These are phyloP conservation scores for Microdon myrmicae DNA, from an alignment of 2,888 invertebrate species.

Conservation along the genomic window DNA sequence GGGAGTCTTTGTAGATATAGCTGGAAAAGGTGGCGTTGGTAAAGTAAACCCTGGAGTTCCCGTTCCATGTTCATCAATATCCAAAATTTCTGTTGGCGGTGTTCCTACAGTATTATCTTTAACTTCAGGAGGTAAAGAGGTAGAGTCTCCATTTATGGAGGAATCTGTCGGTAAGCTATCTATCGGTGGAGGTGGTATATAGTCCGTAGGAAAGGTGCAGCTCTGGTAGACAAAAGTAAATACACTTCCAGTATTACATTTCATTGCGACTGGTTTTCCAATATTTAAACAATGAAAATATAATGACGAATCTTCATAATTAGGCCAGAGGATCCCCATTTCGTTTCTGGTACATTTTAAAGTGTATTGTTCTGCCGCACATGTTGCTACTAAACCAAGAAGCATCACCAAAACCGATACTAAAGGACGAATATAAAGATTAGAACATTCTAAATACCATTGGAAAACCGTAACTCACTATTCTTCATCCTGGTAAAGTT, in stretches of 20 bases:
- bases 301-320: constrained; percentile 60
- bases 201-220: constrained; percentile 58
- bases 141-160: constrained; percentile 40
- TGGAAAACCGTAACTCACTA: not conserved
- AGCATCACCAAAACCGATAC: too few species aligned
- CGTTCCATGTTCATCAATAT: not conserved
- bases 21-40: constrained; percentile 14
- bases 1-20: not conserved
- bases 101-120: not conserved
- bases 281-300: constrained; percentile 59
- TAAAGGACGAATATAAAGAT: constrained; percentile 51
- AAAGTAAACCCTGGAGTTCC: constrained; percentile 5
- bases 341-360: constrained; percentile 60
- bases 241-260: constrained; percentile 59
- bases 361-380: constrained; percentile 56
- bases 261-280: constrained; percentile 54
- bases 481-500: too few species aligned
- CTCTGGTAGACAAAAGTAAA: constrained; percentile 63
- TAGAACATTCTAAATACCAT: constrained; percentile 7
- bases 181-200: constrained; percentile 60
- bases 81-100: not conserved
- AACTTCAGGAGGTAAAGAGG: too few species aligned
- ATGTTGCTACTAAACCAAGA: constrained; percentile 56
- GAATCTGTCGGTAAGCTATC: constrained; percentile 58
- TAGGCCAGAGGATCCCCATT: constrained; percentile 63